phyloP scores from a whole-genome alignment of 2,888 invertebrate genomes.

The Tipula helvola region DNA sequence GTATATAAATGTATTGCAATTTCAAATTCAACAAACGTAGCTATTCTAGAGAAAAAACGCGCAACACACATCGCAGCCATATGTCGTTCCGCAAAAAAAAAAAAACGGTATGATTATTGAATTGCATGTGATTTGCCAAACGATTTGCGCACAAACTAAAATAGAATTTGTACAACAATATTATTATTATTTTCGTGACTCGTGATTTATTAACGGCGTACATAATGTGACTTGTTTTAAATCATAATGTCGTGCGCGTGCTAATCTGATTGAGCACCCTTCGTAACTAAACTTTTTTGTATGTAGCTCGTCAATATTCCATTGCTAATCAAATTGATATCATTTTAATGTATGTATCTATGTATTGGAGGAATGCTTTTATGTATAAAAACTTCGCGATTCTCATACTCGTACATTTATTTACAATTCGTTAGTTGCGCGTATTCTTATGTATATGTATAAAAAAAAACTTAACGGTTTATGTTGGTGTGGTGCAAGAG shows the following conservation, averaged over 20 bases:
- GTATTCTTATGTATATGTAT: neutral
- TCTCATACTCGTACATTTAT: neutral
- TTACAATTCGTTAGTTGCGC: neutral
- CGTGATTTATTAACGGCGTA: neutral
- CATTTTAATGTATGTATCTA: neutral
- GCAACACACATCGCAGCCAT: neutral
- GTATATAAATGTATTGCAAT: neutral
- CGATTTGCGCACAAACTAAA: neutral
- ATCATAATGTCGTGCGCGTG: neutral
- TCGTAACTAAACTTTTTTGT: neutral
- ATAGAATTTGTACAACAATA: neutral
- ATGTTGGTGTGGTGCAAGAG: neutral
- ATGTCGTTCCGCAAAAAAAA: neutral
- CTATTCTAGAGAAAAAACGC: neutral
- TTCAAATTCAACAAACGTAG: neutral
- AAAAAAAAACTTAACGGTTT: neutral
- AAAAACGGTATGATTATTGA: neutral
- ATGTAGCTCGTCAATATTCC: neutral
- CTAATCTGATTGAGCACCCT: neutral
- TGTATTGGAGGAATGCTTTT: neutral
- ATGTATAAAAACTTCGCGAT: neutral
- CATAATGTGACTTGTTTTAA: neutral
- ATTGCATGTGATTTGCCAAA: neutral
- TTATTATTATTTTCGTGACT: neutral
- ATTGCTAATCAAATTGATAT: neutral